Evolutionary conservation across 2,888 invertebrate genomes (phyloP).

Genomic region (Pardosa pseudoannulata): DNA sequence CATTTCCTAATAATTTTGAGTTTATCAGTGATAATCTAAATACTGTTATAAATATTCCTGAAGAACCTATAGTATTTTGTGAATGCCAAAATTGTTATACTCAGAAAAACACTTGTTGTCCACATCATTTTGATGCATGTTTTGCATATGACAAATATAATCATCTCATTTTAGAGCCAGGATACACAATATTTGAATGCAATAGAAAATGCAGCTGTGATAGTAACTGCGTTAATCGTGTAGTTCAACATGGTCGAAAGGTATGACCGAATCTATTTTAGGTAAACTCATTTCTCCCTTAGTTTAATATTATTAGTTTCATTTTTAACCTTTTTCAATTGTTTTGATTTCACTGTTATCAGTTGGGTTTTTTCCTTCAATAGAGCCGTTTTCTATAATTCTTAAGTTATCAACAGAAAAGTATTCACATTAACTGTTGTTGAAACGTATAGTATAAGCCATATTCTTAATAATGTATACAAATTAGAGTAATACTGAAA

Average conservation of each 20-base stretch:
- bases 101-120: slow-evolving; percentile 82
- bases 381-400: too few species aligned
- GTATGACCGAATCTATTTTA: too few species aligned
- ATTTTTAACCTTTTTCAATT: too few species aligned
- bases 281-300: too few species aligned
- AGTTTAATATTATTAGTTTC: too few species aligned
- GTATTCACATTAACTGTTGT: too few species aligned
- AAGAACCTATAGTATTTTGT: slow-evolving; percentile 89
- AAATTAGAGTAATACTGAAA: too few species aligned
- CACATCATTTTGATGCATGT: slow-evolving; percentile 80
- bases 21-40: slow-evolving; percentile 86
- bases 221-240: slow-evolving; percentile 89
- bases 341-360: too few species aligned
- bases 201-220: slow-evolving; percentile 91
- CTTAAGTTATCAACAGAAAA: too few species aligned
- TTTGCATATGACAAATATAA: slow-evolving; percentile 85
- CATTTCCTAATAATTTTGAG: slow-evolving; percentile 87
- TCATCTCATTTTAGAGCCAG: slow-evolving; percentile 81
- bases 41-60: slow-evolving; percentile 81
- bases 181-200: slow-evolving; percentile 86
- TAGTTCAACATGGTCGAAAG: slow-evolving; percentile 84
- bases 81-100: slow-evolving; percentile 81
- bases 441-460: too few species aligned
- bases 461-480: too few species aligned
- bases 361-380: too few species aligned